phyloP scores from a whole-genome alignment of 1,140 invertebrate species.

The Neocloeon triangulifer region DNA sequence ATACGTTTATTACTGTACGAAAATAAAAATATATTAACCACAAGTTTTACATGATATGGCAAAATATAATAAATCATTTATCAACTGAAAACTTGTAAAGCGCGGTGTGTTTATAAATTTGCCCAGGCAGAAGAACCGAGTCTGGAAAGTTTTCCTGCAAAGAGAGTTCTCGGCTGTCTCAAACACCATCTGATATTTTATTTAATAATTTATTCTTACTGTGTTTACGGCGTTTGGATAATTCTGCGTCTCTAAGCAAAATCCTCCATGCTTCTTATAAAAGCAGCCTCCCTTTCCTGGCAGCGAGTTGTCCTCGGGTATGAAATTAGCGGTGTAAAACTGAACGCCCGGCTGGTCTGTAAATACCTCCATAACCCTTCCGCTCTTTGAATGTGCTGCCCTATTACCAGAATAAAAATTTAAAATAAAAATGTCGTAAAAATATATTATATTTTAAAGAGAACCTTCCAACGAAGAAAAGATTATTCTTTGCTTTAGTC shows the following conservation, averaged over 20 bases:
- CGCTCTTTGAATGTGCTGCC: slow-evolving; percentile 16
- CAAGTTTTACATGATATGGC: no score
- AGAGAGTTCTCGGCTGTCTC: no score
- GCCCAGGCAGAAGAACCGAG: slow-evolving; percentile 43
- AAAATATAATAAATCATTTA: no score
- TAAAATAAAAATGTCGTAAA: no score
- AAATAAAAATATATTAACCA: no score
- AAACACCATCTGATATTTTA: no score
- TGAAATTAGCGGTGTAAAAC: slow-evolving; percentile 28
- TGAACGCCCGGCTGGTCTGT: slow-evolving; percentile 30
- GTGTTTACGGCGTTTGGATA: slow-evolving; percentile 81
- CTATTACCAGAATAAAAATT: no score
- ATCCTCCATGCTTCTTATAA: slow-evolving; percentile 57
- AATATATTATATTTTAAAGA: no score
- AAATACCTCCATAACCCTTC: slow-evolving; percentile 21
- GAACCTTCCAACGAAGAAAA: no score
- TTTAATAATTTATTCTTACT: no score
- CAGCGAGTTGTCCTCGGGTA: slow-evolving; percentile 14
- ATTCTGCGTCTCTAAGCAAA: slow-evolving; percentile 81
- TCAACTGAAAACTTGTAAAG: slow-evolving; percentile 19
- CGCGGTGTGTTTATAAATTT: slow-evolving; percentile 35
- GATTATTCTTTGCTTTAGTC: no score
- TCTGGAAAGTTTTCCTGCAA: slow-evolving; percentile 48
- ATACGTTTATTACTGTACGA: no score
- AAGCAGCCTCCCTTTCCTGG: slow-evolving; percentile 29